A percentile compares a stretch with the other conserved stretches of the same genome.
phyloP scores from a whole-genome alignment of 2,797 vertebrate species.

The Gymnoscopelus microlampas region DNA sequence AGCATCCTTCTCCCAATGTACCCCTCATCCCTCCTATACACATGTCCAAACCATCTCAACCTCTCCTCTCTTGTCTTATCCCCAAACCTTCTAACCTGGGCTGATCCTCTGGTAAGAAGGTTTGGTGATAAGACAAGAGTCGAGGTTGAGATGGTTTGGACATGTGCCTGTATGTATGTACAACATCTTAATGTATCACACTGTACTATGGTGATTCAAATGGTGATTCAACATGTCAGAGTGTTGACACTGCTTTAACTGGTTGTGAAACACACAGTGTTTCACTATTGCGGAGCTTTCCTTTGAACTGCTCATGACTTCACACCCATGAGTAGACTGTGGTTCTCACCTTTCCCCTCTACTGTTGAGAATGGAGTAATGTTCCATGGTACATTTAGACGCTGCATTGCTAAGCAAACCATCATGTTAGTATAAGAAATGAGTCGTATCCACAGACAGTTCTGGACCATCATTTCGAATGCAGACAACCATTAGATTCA shows the following conservation, averaged over 20 bases:
- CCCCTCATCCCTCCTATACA: no score
- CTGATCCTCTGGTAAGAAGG: no score
- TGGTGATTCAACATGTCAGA: conserved; percentile 38
- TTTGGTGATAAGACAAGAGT: no score
- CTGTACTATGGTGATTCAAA: conserved; percentile 6
- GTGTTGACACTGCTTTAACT: conserved; percentile 56
- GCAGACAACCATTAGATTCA: no score
- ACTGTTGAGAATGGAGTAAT: conserved; percentile 8
- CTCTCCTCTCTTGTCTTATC: no score
- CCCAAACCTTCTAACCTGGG: no score
- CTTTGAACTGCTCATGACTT: conserved; percentile 63
- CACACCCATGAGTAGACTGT: conserved; percentile 47
- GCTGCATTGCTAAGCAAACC: conserved; percentile 30
- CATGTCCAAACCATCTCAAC: no score
- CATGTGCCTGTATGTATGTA: conserved; percentile 11
- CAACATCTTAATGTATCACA: conserved; percentile 9
- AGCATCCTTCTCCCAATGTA: no score
- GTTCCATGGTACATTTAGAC: conserved; percentile 15
- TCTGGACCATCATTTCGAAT: no score
- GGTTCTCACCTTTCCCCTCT: conserved; percentile 23
- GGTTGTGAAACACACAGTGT: conserved; percentile 56
- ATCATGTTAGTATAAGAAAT: no score
- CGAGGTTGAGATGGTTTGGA: no score
- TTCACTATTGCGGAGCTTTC: conserved; percentile 34
- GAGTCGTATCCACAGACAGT: no score